Evolutionary conservation across 2,888 invertebrate genomes (phyloP), one percentile per base, ranked within the genome.

Genomic region (Apodemia duryi): DNA sequence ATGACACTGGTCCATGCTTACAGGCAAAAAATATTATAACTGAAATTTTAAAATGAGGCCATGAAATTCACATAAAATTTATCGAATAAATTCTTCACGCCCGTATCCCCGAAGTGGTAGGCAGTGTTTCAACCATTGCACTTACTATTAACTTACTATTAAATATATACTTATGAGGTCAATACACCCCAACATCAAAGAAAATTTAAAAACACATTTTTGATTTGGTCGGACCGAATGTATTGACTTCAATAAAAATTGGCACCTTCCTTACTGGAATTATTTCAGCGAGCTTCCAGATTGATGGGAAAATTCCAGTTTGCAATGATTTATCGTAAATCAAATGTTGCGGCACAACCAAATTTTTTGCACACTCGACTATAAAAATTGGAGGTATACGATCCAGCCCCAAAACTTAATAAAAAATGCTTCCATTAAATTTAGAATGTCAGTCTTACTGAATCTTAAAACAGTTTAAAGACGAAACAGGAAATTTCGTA

Each of bases 321-420:
- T 13, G 51, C 28, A 67, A 54, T n/a, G 67, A 67, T 41, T 46
- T 54, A 57, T 63, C 65, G 52, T 54, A 46, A 57, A 65, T 65
- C 38, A 63, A 28, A 21, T 60, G 52, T 28, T 65, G 49, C 2
- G 66, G 64, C 6, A 43, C 13, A 43, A 66, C 49, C 9, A 68
- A 46, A 1, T 46, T 41, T 10, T 32, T 32, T 10, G 66, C 66
- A 60, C 68, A 68, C 46, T 63, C 63, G 21, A 52, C 28, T 9
- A 62, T 61, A 38, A 68, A 68, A n/a, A 66, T 60, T 57, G 62
- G 57, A 32, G 68, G 66, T 41, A 68, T 65, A 11, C 61, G 61
- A 63, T 68, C 66, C 5, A 65, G 62, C 7, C 66, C 66, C 2
- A 63, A 62, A 9, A 66, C 65, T 52, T 68, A 71, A 29, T 38